Evolutionary conservation across 2,113 vertebrate species (phyloP).

Genomic region (Alligator mississippiensis): DNA sequence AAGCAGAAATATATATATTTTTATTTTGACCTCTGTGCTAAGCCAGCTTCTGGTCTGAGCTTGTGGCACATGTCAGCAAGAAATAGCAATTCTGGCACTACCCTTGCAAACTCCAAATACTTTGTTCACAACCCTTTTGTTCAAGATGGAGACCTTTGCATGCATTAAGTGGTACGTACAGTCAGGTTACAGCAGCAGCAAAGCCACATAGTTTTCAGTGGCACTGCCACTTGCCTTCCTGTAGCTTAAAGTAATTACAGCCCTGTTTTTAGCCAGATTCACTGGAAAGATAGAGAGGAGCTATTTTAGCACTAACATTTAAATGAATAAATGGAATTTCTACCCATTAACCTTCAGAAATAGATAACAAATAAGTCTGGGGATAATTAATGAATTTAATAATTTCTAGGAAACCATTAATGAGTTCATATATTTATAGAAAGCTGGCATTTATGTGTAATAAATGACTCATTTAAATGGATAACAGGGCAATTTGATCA

Average conservation of each 20-base stretch:
- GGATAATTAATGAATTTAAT: slow-evolving; percentile 7
- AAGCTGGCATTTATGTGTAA: neutral
- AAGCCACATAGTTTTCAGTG: neutral
- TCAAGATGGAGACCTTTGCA: neutral
- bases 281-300: neutral
- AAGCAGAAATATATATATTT: neutral
- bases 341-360: slow-evolving; percentile 30
- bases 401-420: slow-evolving; percentile 31
- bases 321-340: slow-evolving; percentile 31
- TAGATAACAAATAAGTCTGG: neutral
- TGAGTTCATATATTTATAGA: neutral
- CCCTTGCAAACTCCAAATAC: neutral
- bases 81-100: neutral
- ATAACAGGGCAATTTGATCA: neutral
- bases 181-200: neutral
- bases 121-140: accelerated
- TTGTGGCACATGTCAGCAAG: neutral
- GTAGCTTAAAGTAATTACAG: neutral
- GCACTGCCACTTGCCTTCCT: slow-evolving; percentile 10
- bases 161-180: neutral
- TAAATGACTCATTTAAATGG: accelerated
- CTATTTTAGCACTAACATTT: slow-evolving; percentile 16
- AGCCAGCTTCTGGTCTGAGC: neutral
- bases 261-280: neutral
- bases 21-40: neutral